These are phyloP conservation scores for Kryptolebias marmoratus DNA, from an alignment of 2,113 vertebrate genomes.

Conservation along the genomic window DNA sequence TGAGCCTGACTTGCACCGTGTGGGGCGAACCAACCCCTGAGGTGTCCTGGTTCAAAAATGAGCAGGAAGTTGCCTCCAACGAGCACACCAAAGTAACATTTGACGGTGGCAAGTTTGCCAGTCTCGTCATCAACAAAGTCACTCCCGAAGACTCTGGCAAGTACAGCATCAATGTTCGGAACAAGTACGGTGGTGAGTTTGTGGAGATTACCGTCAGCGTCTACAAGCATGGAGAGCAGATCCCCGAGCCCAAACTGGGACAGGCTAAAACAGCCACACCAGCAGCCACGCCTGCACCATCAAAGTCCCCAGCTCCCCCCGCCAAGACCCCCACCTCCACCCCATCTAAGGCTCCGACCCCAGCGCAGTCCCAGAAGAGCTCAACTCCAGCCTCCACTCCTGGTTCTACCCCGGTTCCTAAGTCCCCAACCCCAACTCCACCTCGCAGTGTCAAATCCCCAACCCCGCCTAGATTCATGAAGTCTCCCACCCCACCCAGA, in stretches of 20 bases:
- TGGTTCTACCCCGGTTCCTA: constrained; percentile 35
- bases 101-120: constrained; percentile 90
- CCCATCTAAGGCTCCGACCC: constrained; percentile 71
- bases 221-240: constrained; percentile 90
- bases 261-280: constrained; percentile 75
- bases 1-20: constrained; percentile 96
- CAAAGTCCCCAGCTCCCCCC: constrained; percentile 61
- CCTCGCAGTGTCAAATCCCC: constrained; percentile 43
- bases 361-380: constrained; percentile 64
- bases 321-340: constrained; percentile 66
- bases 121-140: constrained; percentile 89
- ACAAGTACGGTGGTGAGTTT: constrained; percentile 97
- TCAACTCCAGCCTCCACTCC: constrained; percentile 66
- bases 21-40: constrained; percentile 95
- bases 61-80: constrained; percentile 83
- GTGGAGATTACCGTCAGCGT: constrained; percentile 97
- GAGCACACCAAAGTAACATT: constrained; percentile 86
- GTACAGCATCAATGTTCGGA: constrained; percentile 95
- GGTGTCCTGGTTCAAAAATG: constrained; percentile 97
- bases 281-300: constrained; percentile 44
- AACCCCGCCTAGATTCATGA: constrained; percentile 34
- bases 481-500: constrained; percentile 70
- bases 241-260: constrained; percentile 85
- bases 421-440: constrained; percentile 59
- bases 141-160: constrained; percentile 94